phyloP scores from a whole-genome alignment of 2,888 invertebrate genomes.

The Callyntrura guangdongensis region DNA sequence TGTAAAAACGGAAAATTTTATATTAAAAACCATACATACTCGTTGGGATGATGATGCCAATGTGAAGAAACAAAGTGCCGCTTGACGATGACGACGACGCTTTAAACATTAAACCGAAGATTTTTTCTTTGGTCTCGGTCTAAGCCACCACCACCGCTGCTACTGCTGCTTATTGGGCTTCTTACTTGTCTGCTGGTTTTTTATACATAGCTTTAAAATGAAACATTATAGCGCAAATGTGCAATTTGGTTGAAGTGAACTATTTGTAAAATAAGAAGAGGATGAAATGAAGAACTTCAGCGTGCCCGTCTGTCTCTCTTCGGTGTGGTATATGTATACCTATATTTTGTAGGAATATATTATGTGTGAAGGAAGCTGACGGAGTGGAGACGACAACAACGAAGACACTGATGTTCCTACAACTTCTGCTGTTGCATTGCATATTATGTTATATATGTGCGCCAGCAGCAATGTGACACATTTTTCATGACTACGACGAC shows the following conservation, averaged over 20 bases:
- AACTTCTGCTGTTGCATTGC: too few relatives aligned
- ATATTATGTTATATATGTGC: neutral
- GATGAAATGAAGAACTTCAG: slow-evolving; percentile 27
- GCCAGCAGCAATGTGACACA: slow-evolving; percentile 58
- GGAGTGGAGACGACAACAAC: neutral
- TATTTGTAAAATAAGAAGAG: slow-evolving; percentile 24
- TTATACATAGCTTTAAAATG: slow-evolving; percentile 34
- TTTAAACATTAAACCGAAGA: slow-evolving; percentile 50
- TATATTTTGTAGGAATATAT: too few relatives aligned
- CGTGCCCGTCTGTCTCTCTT: slow-evolving; percentile 39
- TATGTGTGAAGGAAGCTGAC: too few relatives aligned
- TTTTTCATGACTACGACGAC: slow-evolving; percentile 60
- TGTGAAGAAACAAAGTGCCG: slow-evolving; percentile 1
- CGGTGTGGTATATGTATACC: neutral
- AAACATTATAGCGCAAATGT: slow-evolving; percentile 48
- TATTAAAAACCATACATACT: too few relatives aligned
- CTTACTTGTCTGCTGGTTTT: slow-evolving; percentile 28
- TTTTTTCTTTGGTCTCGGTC: slow-evolving; percentile 49
- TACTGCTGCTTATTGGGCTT: neutral
- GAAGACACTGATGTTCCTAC: too few relatives aligned
- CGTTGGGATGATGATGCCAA: neutral
- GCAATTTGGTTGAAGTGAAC: slow-evolving; percentile 49
- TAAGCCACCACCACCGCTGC: slow-evolving; percentile 2
- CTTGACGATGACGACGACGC: too few relatives aligned
- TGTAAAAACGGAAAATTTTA: neutral